Evolutionary conservation across 2,888 invertebrate species (phyloP).

Genomic region (Urechis unicinctus): DNA sequence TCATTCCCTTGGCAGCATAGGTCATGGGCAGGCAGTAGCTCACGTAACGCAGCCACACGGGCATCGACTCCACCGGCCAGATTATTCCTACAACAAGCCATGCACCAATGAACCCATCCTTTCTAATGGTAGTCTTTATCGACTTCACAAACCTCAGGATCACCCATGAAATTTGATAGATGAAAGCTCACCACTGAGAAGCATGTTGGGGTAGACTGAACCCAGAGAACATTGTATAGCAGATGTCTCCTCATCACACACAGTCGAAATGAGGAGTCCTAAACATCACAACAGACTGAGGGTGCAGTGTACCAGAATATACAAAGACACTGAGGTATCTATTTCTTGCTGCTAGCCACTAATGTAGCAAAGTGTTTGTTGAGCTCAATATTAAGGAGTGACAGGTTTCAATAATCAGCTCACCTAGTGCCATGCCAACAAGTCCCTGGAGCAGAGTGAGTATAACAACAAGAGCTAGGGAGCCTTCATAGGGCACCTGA

Average conservation of each 20-base stretch:
- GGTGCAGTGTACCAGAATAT: no score
- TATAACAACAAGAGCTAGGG: slow-evolving; percentile 74
- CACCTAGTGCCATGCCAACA: slow-evolving; percentile 94
- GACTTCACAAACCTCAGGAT: no score
- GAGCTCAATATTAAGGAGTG: background rate
- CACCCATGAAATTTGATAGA: no score
- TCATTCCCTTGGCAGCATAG: slow-evolving; percentile 67
- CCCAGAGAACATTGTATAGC: slow-evolving; percentile 89
- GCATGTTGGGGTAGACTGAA: slow-evolving; percentile 87
- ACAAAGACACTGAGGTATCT: no score
- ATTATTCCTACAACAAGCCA: slow-evolving; percentile 70
- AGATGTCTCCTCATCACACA: slow-evolving; percentile 84
- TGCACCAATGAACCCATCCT: no score
- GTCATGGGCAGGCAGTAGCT: slow-evolving; percentile 73
- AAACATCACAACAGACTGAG: background rate
- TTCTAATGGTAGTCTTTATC: no score
- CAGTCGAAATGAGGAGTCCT: slow-evolving; percentile 85
- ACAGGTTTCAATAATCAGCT: slow-evolving; percentile 7
- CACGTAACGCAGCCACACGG: slow-evolving; percentile 68
- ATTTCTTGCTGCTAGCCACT: no score
- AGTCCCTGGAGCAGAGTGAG: slow-evolving; percentile 83
- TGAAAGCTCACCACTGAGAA: slow-evolving; percentile 83
- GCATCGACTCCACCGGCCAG: slow-evolving; percentile 96
- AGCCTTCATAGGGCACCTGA: slow-evolving; percentile 82
- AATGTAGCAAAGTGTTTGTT: no score